Base-by-base conservation (phyloP, 2,113 vertebrate species). In the Gallinago undulata region DNA sequence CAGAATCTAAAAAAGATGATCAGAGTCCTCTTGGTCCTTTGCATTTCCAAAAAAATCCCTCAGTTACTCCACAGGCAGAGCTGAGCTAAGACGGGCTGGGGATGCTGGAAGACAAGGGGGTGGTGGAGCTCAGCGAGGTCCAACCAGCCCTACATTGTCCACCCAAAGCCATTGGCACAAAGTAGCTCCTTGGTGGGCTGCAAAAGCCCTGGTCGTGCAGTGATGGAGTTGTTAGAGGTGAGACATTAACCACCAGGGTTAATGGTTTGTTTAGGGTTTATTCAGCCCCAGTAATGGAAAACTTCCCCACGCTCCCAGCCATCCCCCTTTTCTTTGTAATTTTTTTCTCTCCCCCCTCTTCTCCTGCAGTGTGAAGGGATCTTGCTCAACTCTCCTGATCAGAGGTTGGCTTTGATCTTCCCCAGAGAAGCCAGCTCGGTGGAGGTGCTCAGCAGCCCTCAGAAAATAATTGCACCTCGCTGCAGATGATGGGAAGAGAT, bases 1-100 rank as follows among this genome's bases (percentile, higher is more conserved):
- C 43, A 13, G 19, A 72, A 92, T 90, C 88, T 83, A 85, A 94
- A 95, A 97, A 93, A 93, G 88, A 91, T 95, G 81, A 85, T 83
- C 33, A 80, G 67, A 25, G 45, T 57, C 76, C 39, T 94, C 68
- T 15, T 2, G 4, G 79, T 73, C 85, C 37, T 94, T 76, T 80
- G 70, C 78, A 87, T 82, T 88, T 79, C 95, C 28, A 25, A 64
- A 82, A 78, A 41, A 48, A 67, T 3, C 48, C 48, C 69, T 66
- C 4, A 9, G 18, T 13, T 79, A 27, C 43, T 24, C n/a, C 62
- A 30, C 5, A 0, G 1, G 60, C 51, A 59, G 57, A 73, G 39
- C 37, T 0, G 2, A 22, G 59, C 16, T 23, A 63, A n/a, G 91
- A 1, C 2, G 18, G 28, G 70, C n/a, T n/a, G 9, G 0, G 19